Percentiles rank a stretch among this genome's conserved stretches.
Evolutionary conservation across 2,797 vertebrate species (phyloP).

Genomic region (Siniperca undulata): DNA sequence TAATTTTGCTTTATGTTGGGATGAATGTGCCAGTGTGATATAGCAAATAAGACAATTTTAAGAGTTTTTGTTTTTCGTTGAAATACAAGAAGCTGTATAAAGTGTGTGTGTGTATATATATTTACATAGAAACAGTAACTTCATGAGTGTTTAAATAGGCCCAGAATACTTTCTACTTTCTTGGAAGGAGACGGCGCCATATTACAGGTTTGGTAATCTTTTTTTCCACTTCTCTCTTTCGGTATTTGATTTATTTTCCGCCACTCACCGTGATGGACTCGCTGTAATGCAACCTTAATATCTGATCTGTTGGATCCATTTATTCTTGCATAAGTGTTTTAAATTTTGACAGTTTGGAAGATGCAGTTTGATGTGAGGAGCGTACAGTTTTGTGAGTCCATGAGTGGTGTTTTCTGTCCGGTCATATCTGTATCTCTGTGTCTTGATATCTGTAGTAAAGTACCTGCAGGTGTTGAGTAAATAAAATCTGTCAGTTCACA

Average conservation of each 20-base stretch:
- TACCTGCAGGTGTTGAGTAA: slow-evolving; percentile 79
- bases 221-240: background rate
- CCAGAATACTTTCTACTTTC: slow-evolving; percentile 57
- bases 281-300: slow-evolving; percentile 54
- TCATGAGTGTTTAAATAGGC: slow-evolving; percentile 58
- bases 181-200: slow-evolving; percentile 58
- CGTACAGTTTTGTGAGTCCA: slow-evolving; percentile 54
- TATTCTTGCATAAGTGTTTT: slow-evolving; percentile 55
- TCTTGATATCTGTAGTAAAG: slow-evolving; percentile 67
- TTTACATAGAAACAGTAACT: slow-evolving; percentile 61
- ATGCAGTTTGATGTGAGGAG: slow-evolving; percentile 45
- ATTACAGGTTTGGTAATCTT: slow-evolving; percentile 38
- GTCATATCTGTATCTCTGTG: slow-evolving; percentile 45
- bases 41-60: slow-evolving; percentile 72
- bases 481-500: slow-evolving; percentile 81
- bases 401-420: slow-evolving; percentile 58
- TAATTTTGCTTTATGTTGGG: slow-evolving; percentile 25
- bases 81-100: slow-evolving; percentile 68
- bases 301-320: slow-evolving; percentile 58
- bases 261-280: slow-evolving; percentile 54
- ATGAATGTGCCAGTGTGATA: slow-evolving; percentile 49
- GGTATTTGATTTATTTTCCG: slow-evolving; percentile 32
- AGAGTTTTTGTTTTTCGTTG: slow-evolving; percentile 70
- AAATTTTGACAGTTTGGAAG: slow-evolving; percentile 45
- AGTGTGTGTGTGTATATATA: slow-evolving; percentile 59